phyloP scores from a whole-genome alignment of 1,140 invertebrate genomes.

The Bombyx mori region ASM3026992v2 NC_085131.1:8523501-8524000 shows the following conservation, averaged over 20 bases:
- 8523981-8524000: constrained; percentile 94
- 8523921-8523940: constrained; percentile 90
- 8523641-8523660: neutral
- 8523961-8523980: constrained; percentile 97
- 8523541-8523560: too few species aligned
- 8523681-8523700: neutral
- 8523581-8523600: too few species aligned
- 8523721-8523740: neutral
- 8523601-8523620: neutral
- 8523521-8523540: too few species aligned
- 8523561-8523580: too few species aligned
- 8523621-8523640: neutral
- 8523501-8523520: too few species aligned
- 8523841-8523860: constrained; percentile 95
- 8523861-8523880: constrained; percentile 93
- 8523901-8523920: constrained; percentile 83
- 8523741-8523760: too few species aligned
- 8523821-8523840: constrained; percentile 94
- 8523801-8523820: constrained; percentile 87
- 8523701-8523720: neutral
- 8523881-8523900: constrained; percentile 90
- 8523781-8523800: constrained; percentile 64
- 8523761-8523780: neutral
- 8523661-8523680: neutral
- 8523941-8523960: constrained; percentile 96